These are phyloP conservation scores for Poecile atricapillus DNA, from an alignment of 2,113 vertebrate genomes.

Conservation along the genomic window DNA sequence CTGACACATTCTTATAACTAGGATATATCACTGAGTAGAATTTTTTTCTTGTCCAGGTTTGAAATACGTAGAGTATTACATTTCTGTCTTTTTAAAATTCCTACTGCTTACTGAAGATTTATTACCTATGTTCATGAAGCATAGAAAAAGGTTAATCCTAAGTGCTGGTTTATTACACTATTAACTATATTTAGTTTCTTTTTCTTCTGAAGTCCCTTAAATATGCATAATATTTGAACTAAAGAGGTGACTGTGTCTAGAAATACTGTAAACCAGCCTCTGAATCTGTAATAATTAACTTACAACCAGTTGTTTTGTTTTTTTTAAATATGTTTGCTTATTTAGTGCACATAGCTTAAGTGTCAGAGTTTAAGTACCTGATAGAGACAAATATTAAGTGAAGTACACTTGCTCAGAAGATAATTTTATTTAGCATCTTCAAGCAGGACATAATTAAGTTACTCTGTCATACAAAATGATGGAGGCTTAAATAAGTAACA, in stretches of 20 bases:
- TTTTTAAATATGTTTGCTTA: conserved; percentile 48
- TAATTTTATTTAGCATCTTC: conserved; percentile 75
- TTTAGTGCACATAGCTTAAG: conserved; percentile 34
- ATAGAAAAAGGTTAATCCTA: background rate
- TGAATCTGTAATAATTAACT: conserved; percentile 41
- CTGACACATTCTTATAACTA: background rate
- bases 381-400: conserved; percentile 70
- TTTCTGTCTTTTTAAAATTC: background rate
- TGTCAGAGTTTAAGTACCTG: conserved; percentile 72
- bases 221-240: background rate
- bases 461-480: conserved; percentile 71
- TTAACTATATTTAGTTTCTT: background rate
- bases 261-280: background rate
- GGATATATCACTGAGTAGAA: background rate
- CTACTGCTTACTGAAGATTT: background rate
- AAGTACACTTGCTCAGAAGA: conserved; percentile 69
- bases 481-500: conserved; percentile 73
- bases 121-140: background rate
- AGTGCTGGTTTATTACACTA: background rate
- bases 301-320: background rate
- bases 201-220: background rate
- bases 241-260: background rate
- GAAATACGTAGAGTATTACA: background rate
- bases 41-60: background rate
- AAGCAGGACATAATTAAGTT: conserved; percentile 75